phyloP scores from a whole-genome alignment of 1,140 invertebrate species.

The Probaryconus sp. region DNA sequence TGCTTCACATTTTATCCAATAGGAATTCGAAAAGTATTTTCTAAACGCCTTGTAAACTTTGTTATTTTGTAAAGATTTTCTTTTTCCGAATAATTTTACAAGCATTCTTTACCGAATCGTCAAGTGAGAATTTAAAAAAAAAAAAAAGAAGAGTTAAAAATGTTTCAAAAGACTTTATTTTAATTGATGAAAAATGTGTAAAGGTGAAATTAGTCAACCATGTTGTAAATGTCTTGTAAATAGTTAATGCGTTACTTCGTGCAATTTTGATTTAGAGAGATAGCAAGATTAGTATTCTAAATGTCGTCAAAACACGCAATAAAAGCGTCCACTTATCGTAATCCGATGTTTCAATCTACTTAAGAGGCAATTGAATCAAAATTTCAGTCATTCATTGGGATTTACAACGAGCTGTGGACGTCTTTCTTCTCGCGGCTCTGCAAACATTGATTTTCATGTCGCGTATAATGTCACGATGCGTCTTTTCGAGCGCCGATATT shows the following conservation, averaged over 20 bases:
- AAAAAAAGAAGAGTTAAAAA: too few relatives aligned
- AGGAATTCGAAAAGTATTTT: too few relatives aligned
- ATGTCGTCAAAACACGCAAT: slow-evolving; percentile 9
- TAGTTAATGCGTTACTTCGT: neutral
- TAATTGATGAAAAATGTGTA: too few relatives aligned
- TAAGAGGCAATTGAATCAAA: slow-evolving; percentile 26
- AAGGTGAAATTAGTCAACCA: too few relatives aligned
- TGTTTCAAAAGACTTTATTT: too few relatives aligned
- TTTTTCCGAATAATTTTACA: too few relatives aligned
- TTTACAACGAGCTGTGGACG: slow-evolving; percentile 15
- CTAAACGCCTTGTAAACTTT: too few relatives aligned
- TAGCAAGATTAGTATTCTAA: slow-evolving; percentile 12
- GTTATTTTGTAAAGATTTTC: too few relatives aligned
- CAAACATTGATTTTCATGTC: slow-evolving; percentile 72
- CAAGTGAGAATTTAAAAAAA: too few relatives aligned
- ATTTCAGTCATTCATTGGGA: slow-evolving; percentile 19
- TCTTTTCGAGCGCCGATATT: slow-evolving; percentile 64
- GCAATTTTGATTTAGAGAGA: too few relatives aligned
- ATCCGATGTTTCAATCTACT: slow-evolving; percentile 19
- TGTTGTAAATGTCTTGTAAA: neutral
- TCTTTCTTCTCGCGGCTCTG: slow-evolving; percentile 45
- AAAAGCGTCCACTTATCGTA: slow-evolving; percentile 25
- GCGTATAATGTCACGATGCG: slow-evolving; percentile 67
- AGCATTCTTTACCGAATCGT: too few relatives aligned
- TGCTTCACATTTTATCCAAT: too few relatives aligned